These are phyloP conservation scores for Leucania comma DNA, from an alignment of 2,888 invertebrate genomes.

Conservation along the genomic window DNA sequence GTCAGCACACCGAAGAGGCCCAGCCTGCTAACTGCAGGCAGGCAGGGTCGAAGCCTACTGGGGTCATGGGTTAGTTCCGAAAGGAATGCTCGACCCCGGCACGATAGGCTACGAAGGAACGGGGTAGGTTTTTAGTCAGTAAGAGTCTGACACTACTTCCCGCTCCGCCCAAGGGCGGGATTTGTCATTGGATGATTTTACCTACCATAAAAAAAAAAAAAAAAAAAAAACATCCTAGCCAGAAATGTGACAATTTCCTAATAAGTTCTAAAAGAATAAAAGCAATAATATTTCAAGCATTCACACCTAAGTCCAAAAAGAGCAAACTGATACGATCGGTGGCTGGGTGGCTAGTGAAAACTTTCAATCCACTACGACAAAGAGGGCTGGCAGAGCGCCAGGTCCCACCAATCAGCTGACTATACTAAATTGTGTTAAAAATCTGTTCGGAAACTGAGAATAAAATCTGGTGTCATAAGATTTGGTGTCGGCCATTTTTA, in stretches of 20 bases:
- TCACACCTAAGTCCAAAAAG: slow-evolving; percentile 48
- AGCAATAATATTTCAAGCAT: slow-evolving; percentile 21
- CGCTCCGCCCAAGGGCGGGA: no score
- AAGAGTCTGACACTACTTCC: no score
- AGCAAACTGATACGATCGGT: slow-evolving; percentile 55
- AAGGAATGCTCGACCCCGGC: no score
- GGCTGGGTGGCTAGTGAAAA: slow-evolving; percentile 55
- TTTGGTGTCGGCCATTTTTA: slow-evolving; percentile 34
- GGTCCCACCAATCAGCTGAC: slow-evolving; percentile 54
- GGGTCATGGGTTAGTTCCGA: no score
- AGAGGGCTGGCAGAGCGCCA: slow-evolving; percentile 60
- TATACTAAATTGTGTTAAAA: slow-evolving; percentile 49
- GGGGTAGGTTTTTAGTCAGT: no score
- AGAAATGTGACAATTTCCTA: background rate
- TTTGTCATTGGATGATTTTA: no score
- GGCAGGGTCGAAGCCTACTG: no score
- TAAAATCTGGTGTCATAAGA: slow-evolving; percentile 46
- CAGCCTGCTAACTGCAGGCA: no score
- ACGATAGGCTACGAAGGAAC: no score
- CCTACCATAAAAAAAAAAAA: background rate
- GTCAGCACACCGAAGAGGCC: no score
- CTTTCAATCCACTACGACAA: slow-evolving; percentile 61
- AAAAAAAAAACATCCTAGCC: no score
- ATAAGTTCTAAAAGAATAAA: background rate
- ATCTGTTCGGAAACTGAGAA: slow-evolving; percentile 36